Evolutionary conservation across 2,888 invertebrate genomes (phyloP).

Genomic region (Leucania comma): DNA sequence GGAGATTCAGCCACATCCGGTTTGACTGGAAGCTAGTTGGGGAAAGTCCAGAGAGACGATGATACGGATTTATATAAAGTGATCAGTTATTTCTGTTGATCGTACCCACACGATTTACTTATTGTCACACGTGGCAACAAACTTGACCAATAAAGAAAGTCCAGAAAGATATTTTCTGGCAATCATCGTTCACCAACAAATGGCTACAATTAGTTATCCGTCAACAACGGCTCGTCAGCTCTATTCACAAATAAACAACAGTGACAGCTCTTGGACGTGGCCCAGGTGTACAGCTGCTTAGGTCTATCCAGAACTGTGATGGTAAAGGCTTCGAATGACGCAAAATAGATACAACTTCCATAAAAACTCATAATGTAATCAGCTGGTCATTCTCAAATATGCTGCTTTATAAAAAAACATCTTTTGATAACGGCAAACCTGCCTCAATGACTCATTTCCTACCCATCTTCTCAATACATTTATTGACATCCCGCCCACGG

Average conservation of each 20-base stretch:
- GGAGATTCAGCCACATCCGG: too few species aligned
- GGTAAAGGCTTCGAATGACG: background rate
- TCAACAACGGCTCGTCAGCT: conserved; percentile 43
- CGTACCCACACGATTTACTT: background rate
- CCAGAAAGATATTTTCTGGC: conserved; percentile 4
- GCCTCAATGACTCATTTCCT: conserved; percentile 1
- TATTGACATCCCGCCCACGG: conserved; percentile 21
- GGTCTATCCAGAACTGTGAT: conserved; percentile 1
- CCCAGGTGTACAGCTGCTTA: conserved; percentile 24
- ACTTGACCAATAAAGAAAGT: background rate
- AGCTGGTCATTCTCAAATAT: background rate
- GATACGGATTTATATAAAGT: too few species aligned
- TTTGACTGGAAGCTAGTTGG: too few species aligned
- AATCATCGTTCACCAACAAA: background rate
- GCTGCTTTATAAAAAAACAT: background rate
- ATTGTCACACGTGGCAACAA: background rate
- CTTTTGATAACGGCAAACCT: background rate
- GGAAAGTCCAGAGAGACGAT: too few species aligned
- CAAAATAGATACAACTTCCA: background rate
- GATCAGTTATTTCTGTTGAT: background rate
- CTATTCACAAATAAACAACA: conserved; percentile 35
- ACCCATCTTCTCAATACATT: background rate
- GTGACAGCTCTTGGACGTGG: conserved; percentile 40
- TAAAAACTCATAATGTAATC: background rate
- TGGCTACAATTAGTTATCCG: conserved; percentile 23